Evolutionary conservation across 2,113 vertebrate species (phyloP).

Genomic region (Henicopernis longicauda): DNA sequence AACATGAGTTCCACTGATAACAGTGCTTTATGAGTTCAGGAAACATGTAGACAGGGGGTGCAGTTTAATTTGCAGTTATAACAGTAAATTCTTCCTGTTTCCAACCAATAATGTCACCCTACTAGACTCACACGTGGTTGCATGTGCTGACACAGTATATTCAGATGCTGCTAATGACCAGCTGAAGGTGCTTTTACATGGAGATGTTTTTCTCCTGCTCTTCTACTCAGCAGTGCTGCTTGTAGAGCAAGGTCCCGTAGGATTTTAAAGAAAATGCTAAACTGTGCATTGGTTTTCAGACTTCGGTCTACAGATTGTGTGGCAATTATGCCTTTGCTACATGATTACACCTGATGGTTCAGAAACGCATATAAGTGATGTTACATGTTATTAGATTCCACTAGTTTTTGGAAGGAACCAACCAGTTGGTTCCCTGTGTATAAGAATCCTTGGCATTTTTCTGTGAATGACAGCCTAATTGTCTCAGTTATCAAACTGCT

Average conservation of each 20-base stretch:
- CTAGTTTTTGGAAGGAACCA: neutral
- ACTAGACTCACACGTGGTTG: neutral
- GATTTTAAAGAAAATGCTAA: neutral
- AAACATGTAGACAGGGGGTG: neutral
- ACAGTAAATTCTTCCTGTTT: neutral
- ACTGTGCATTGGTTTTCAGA: neutral
- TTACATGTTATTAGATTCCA: neutral
- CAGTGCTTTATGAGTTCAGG: neutral
- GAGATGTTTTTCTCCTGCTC: neutral
- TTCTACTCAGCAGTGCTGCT: neutral
- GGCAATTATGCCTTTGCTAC: neutral
- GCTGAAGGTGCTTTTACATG: neutral
- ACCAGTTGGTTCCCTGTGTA: neutral
- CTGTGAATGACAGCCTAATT: neutral
- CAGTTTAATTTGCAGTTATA: neutral
- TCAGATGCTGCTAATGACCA: neutral
- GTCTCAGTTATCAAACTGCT: neutral
- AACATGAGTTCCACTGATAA: neutral
- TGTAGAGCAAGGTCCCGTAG: neutral
- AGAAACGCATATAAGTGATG: neutral
- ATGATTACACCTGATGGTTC: neutral
- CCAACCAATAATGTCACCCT: neutral
- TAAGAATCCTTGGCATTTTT: neutral
- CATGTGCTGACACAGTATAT: neutral
- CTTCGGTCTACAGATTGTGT: neutral